Evolutionary conservation across 2,888 invertebrate genomes (phyloP), one percentile per base, ranked within the genome.

Genomic region (Dasysyrphus albostriatus): DNA sequence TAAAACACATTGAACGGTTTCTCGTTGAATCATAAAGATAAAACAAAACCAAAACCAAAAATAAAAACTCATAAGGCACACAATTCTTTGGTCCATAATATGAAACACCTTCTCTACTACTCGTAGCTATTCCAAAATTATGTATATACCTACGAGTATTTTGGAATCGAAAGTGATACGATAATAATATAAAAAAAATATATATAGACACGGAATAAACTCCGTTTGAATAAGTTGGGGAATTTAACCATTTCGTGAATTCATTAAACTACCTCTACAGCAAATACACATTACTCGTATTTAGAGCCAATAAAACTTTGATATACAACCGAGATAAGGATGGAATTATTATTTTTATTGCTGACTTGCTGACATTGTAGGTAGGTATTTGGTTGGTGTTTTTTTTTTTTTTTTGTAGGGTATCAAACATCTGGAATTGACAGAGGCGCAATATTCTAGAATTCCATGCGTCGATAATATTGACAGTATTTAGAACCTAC

Each of bases 221-320:
- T 24, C 69, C 67, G 76, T 80, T 82, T 74, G 82, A 78, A 78
- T 85, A 58, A 70, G 82, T 69, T 69, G 58, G 69, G 70, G 70
- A 58, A 83, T 74, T 65, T 78, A 56, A 74, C 56, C 70, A 87
- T 85, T 81, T 78, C 70, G 82, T 83, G 37, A 70, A 87, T 83
- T 82, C 85, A 85, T 85, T 78, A 78, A 82, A 85, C 85, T 85
- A 78, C 87, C 87, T 87, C 87, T 75, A 83, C 78, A 87, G 78
- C 79, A 78, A 83, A 78, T 87, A 83, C 83, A 78, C 83, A 78
- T 78, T 79, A n/a, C n/a, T n/a, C n/a, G n/a, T n/a, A 83, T 83
- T 87, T 75, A 83, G 87, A 83, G 72, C 65, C 47, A 83, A 83
- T 87, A 87, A 87, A 87, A 87, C 78, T 54, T 75, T 83, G 87